Evolutionary conservation across 2,888 invertebrate genomes (phyloP).

Genomic region (Cyclophora punctaria): DNA sequence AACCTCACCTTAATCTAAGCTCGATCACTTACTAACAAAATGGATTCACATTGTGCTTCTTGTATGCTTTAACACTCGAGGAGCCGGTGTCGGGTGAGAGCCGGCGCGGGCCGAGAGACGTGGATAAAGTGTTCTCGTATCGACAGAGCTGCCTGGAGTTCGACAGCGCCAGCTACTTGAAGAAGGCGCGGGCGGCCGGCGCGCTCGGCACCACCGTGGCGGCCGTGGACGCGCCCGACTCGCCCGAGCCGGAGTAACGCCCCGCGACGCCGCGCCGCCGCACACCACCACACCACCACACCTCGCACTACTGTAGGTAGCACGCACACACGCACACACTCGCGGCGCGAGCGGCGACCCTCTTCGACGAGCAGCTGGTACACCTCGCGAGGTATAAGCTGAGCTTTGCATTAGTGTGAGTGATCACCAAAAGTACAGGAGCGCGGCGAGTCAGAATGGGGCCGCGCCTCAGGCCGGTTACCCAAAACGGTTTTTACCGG

Average conservation of each 20-base stretch:
- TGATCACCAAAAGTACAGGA: too few relatives aligned
- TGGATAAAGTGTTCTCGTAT: slow-evolving; percentile 26
- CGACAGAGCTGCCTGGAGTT: slow-evolving; percentile 71
- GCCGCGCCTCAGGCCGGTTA: too few relatives aligned
- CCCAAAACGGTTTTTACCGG: too few relatives aligned
- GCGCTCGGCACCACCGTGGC: slow-evolving; percentile 50
- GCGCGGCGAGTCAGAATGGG: too few relatives aligned
- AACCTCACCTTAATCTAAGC: not conserved
- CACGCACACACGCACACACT: not conserved
- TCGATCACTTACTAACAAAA: slow-evolving; percentile 3
- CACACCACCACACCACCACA: slow-evolving; percentile 16
- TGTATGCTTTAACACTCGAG: slow-evolving; percentile 4
- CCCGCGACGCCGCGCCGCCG: slow-evolving; percentile 10
- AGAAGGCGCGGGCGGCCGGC: slow-evolving; percentile 53
- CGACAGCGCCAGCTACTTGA: slow-evolving; percentile 69
- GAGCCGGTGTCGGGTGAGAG: slow-evolving; percentile 14
- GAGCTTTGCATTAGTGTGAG: too few relatives aligned
- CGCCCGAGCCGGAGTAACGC: slow-evolving; percentile 66
- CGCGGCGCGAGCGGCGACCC: not conserved
- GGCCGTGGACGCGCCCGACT: slow-evolving; percentile 64
- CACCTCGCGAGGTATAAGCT: too few relatives aligned
- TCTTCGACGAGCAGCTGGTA: not conserved
- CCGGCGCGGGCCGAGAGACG: too few relatives aligned
- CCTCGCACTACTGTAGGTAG: slow-evolving; percentile 9
- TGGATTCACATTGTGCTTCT: too few relatives aligned